Base-by-base conservation (phyloP, 2,113 vertebrate genomes). In the Mugil cephalus region DNA sequence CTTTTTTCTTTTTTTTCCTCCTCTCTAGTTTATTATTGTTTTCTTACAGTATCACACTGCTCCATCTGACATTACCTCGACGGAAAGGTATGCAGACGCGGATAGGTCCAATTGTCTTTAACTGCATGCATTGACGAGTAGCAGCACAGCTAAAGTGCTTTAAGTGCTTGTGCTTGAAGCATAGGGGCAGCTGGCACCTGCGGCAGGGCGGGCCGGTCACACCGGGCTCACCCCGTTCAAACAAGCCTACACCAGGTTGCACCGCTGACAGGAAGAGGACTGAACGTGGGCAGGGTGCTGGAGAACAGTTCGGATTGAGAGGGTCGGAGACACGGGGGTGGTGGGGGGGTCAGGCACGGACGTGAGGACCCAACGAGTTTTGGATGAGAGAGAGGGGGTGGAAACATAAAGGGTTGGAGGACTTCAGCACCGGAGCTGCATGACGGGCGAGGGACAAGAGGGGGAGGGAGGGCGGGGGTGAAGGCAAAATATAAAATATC, bases 161-260 rank as follows among this genome's bases (percentile, higher is more conserved):
- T 91, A 92, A 94, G 93, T 94, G 93, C 93, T 89, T 93, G 92
- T 93, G 93, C 93, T 93, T 89, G 87, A 91, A 89, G 87, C 89
- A 77, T 76, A 80, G 69, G 81, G 86, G 88, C 82, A 82, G 82
- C 79, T 84, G 81, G 85, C 80, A 88, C 80, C 87, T 81, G 87
- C 39, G 67, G 89, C 47, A 19, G 72, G 80, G 65, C 17, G 55
- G 67, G 76, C 72, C 83, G 53, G 81, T 86, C 82, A 64, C 86
- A 81, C 83, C 73, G 61, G 78, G 76, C 79, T 67, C 58, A 18
- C 62, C 68, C 82, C 75, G n/a, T 88, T 89, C 52, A 61, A 87
- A 91, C 73, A 80, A 89, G 80, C 69, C 72, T 77, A 90, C 88
- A 89, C 82, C 91, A 89, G 87, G 89, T 74, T 61, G 76, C 81